These are phyloP conservation scores for Thyatira batis DNA, from an alignment of 2,888 invertebrate species.

Conservation along the genomic window DNA sequence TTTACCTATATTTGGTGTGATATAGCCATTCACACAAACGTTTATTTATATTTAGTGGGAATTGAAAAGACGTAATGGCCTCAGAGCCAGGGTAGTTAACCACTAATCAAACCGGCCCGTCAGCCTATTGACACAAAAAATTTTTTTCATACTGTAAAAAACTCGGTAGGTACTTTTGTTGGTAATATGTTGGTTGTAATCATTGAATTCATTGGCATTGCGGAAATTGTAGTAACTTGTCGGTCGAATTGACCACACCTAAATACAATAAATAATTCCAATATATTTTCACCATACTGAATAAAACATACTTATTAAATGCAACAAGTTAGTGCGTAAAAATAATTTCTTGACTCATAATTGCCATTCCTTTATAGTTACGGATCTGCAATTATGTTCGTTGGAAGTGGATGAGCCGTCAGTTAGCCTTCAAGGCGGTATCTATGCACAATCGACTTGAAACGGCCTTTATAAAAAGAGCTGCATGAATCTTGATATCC, in stretches of 20 bases:
- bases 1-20: too few relatives aligned
- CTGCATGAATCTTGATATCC: constrained; percentile 7
- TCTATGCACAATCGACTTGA: constrained; percentile 3
- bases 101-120: too few relatives aligned
- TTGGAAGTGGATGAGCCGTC: not conserved
- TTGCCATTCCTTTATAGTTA: not conserved
- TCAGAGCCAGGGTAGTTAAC: too few relatives aligned
- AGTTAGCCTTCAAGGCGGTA: not conserved
- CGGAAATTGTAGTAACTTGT: not conserved
- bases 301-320: not conserved
- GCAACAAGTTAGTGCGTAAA: not conserved
- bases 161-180: too few relatives aligned
- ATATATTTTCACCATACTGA: too few relatives aligned
- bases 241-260: not conserved
- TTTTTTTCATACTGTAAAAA: not conserved
- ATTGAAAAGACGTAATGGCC: too few relatives aligned
- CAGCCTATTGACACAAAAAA: too few relatives aligned
- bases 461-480: not conserved
- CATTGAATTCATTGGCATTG: not conserved
- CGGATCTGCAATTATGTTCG: not conserved
- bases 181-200: too few relatives aligned
- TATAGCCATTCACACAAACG: too few relatives aligned
- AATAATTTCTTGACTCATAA: not conserved
- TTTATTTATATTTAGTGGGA: too few relatives aligned
- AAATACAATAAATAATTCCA: not conserved